Evolutionary conservation across 2,113 vertebrate species (phyloP).

Genomic region (Hemichromis elongatus): DNA sequence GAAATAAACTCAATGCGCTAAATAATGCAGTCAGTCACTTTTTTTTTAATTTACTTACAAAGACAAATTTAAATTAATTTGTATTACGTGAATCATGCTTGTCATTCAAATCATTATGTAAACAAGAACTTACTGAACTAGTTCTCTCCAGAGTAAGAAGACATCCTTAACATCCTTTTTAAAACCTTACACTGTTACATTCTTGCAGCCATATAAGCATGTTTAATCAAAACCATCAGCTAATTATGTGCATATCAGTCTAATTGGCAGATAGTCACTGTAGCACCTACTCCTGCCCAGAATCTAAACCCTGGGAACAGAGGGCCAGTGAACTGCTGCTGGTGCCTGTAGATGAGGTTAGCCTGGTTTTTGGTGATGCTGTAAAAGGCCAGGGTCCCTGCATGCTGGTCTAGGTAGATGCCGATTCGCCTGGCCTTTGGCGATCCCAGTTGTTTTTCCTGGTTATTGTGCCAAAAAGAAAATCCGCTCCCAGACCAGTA

Average conservation of each 20-base stretch:
- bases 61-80: not conserved
- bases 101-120: not conserved
- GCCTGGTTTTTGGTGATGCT: slow-evolving; percentile 53
- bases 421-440: slow-evolving; percentile 65
- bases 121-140: not conserved
- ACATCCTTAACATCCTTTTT: not conserved
- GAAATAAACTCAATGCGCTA: not conserved
- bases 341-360: slow-evolving; percentile 62
- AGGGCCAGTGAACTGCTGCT: slow-evolving; percentile 56
- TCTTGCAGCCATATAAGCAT: not conserved
- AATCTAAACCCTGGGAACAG: slow-evolving; percentile 73
- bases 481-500: slow-evolving; percentile 74
- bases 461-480: slow-evolving; percentile 67
- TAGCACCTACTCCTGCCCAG: slow-evolving; percentile 57
- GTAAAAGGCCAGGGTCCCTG: slow-evolving; percentile 72
- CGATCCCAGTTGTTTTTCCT: slow-evolving; percentile 55
- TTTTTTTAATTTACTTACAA: not conserved
- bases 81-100: not conserved
- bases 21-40: not conserved
- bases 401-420: slow-evolving; percentile 73
- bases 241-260: slow-evolving; percentile 21
- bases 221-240: not conserved
- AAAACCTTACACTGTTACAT: not conserved
- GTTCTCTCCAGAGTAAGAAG: not conserved
- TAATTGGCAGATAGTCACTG: slow-evolving; percentile 58